Evolutionary conservation across 2,888 invertebrate species (phyloP).

Genomic region (Horisme vitalbata): DNA sequence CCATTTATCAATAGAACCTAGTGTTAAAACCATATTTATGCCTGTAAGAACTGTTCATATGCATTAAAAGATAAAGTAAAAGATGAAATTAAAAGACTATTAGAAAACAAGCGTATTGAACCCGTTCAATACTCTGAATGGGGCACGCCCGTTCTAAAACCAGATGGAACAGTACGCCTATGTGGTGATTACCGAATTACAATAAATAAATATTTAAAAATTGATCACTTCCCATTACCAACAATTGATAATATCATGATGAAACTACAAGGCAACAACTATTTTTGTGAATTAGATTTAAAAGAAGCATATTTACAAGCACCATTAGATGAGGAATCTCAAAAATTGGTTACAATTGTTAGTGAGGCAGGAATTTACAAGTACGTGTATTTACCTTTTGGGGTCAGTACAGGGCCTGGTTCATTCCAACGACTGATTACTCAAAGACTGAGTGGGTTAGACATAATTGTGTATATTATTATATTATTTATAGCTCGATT

Average conservation of each 20-base stretch:
- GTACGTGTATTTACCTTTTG: neutral
- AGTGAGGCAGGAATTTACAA: constrained; percentile 1
- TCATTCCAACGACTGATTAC: constrained; percentile 11
- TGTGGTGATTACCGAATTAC: constrained; percentile 35
- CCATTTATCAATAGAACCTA: no score
- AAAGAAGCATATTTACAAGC: neutral
- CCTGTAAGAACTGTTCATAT: neutral
- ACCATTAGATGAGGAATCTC: neutral
- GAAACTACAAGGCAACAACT: neutral
- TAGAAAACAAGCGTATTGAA: no score
- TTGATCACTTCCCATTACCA: constrained; percentile 19
- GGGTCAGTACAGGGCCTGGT: constrained; percentile 3
- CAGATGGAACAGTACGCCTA: neutral
- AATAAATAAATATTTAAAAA: constrained; percentile 24
- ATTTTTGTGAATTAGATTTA: constrained; percentile 4
- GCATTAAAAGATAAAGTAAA: no score
- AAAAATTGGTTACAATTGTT: neutral
- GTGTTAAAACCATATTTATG: no score
- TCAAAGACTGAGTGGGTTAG: constrained; percentile 1
- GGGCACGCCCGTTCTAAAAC: no score
- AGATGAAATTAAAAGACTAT: no score
- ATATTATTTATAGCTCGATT: no score
- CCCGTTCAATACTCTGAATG: no score
- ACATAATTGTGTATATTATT: constrained; percentile 5
- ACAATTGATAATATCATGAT: constrained; percentile 4